These are phyloP conservation scores for Strix uralensis DNA, from an alignment of 2,113 vertebrate genomes.

Conservation along the genomic window DNA sequence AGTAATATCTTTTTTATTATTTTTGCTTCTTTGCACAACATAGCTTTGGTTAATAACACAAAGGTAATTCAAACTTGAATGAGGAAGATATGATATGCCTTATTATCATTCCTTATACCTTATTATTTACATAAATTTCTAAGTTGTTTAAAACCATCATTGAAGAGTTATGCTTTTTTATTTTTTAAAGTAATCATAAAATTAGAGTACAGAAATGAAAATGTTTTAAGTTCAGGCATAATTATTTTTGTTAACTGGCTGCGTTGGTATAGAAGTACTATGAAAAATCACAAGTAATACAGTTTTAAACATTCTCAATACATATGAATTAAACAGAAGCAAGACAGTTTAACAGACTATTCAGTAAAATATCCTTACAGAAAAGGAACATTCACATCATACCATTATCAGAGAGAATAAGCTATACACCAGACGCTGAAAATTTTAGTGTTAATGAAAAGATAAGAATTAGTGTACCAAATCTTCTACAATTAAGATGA, in stretches of 20 bases:
- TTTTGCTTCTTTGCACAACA: not conserved
- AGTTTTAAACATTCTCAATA: not conserved
- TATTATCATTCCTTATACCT: not conserved
- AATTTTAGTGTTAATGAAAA: slow-evolving; percentile 26
- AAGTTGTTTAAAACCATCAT: not conserved
- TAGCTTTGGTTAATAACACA: not conserved
- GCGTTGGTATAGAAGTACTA: not conserved
- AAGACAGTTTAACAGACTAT: not conserved
- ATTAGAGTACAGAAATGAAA: not conserved
- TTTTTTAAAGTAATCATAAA: not conserved
- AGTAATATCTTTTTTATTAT: not conserved
- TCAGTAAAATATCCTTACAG: not conserved
- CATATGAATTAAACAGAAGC: not conserved
- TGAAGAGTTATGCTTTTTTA: not conserved
- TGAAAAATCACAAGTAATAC: not conserved
- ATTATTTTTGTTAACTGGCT: not conserved
- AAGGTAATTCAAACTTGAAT: not conserved
- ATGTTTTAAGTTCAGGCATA: not conserved
- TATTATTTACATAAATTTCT: not conserved
- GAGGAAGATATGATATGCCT: not conserved
- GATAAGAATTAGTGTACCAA: slow-evolving; percentile 12
- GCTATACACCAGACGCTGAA: not conserved
- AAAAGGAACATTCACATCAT: not conserved
- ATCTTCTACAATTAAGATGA: slow-evolving; percentile 25
- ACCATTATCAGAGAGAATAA: not conserved